Evolutionary conservation across 2,888 invertebrate genomes (phyloP), one percentile per base, ranked within the genome.

Genomic region (Lochmaea capreae): DNA sequence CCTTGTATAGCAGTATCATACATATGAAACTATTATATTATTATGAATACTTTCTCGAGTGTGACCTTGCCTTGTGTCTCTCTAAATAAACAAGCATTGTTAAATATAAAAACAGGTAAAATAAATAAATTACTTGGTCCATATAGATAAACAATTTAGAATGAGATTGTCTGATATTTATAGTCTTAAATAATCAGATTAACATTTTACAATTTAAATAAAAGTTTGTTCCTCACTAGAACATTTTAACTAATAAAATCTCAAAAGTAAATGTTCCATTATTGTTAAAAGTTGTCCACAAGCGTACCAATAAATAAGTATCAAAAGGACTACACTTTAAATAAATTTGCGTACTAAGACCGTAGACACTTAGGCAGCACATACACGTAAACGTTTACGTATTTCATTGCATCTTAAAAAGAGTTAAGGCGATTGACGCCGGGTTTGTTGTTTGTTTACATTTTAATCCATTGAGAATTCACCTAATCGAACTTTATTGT

Each of bases 1-100:
- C 33, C 33, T 9, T 8, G 18, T 63, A 63, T 18, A 42, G 16
- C n/a, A 18, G 18, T 42, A 62, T 62, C 42, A 43, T 43, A 63
- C 43, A 18, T 43, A 63, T 16, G 16, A 63, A 63, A 63, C 42
- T 63, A 63, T 43, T 63, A 63, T 43, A 12, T 43, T 43, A 12
- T 43, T 43, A 63, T 63, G 43, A 61, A 16, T 63, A 63, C 62
- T 63, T 63, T 63, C 62, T 63, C 43, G 42, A 63, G 62, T 63
- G 18, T 63, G 62, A n/a, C 62, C 62, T 63, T 63, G 62, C 62
- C 62, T 63, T 63, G 62, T 63, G 62, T 63, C 62, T 43, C 62
- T 61, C 61, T 63, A 43, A 63, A 42, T 63, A 63, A 63, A 63
- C 62, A 63, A 63, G 16, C 62, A 63, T 63, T 63, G 16, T 63